Percentiles rank a stretch among this genome's conserved stretches.
These are phyloP conservation scores for Calcarius lapponicus DNA, from an alignment of 2,797 vertebrate species.

Conservation along the genomic window DNA sequence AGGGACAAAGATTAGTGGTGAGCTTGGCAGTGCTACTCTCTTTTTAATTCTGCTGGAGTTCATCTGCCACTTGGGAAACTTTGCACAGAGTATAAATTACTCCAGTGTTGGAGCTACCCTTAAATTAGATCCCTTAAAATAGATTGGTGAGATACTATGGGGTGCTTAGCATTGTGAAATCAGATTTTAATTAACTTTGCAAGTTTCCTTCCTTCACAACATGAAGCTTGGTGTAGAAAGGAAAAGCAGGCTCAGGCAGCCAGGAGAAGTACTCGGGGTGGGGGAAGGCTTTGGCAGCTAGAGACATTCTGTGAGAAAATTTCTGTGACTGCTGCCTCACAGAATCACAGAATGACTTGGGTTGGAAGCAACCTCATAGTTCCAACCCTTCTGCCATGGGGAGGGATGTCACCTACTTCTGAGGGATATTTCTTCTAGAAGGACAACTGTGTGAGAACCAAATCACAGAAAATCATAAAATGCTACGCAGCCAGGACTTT, in stretches of 20 bases:
- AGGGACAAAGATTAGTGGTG: no score
- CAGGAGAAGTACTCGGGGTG: accelerated
- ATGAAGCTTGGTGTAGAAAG: neutral
- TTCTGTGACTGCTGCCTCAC: neutral
- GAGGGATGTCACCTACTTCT: neutral
- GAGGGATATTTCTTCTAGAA: neutral
- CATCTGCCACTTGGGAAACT: neutral
- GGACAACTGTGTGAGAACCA: neutral
- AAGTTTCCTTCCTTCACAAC: neutral
- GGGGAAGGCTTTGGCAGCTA: neutral
- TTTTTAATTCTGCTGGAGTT: neutral
- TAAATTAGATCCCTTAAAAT: neutral
- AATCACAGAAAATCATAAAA: neutral
- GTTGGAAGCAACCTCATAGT: neutral
- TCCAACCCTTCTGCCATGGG: neutral
- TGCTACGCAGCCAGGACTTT: neutral
- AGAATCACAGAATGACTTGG: neutral
- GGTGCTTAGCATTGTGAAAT: neutral
- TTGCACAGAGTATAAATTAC: neutral
- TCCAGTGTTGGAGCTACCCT: neutral
- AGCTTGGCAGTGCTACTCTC: neutral
- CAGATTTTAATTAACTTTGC: neutral
- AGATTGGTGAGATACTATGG: neutral
- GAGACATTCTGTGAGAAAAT: neutral
- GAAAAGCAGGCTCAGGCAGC: neutral